Base-by-base conservation (phyloP, 2,797 vertebrate species). In the Nothura maculosa region DNA sequence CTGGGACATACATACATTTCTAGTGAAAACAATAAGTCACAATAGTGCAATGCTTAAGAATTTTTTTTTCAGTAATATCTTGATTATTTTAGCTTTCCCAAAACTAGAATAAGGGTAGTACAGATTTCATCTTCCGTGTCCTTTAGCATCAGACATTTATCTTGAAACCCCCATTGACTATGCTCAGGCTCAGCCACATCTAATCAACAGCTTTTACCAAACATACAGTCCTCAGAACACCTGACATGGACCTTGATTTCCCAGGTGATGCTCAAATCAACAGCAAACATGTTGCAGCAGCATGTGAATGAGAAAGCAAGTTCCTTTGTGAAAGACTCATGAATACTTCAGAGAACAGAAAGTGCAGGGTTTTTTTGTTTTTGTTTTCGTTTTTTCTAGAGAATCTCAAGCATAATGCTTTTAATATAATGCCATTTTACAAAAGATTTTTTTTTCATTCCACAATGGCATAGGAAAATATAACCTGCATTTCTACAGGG, bases 231-330 rank as follows among this genome's bases (percentile, higher is more conserved):
- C 91, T 94, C 91, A 92, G 34, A 57, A 84, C 48, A 63, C 94
- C 57, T 66, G 87, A 85, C 30, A 69, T 4, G 30, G 82, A 40
- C 85, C 82, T 92, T 95, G 92, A 96, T 97, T 96, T 97, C 97
- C 95, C 95, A 88, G 54, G 92, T 40, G 96, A 79, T 86, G 42
- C 38, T 62, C 20, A 70, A 85, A 96, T 92, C 90, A 96, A 85
- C 77, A 85, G 52, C 60, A 75, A 94, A 70, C 27, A 70, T 36
- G 34, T 77, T 81, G 54, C 81, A 84, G 43, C 8, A 54, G 92
- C 62, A 82, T 95, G 73, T 67, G 72, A 96, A 94, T 93, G 76
- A 96, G 74, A 77, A 92, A 77, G 34, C 70, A 24, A 32, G 1
- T 43, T 96, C 88, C 58, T 73, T 94, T 90, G 92, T 58, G 48